Percentiles rank a stretch among this genome's conserved stretches.
phyloP scores from a whole-genome alignment of 2,797 vertebrate genomes.

The Neoniphon sammara region DNA sequence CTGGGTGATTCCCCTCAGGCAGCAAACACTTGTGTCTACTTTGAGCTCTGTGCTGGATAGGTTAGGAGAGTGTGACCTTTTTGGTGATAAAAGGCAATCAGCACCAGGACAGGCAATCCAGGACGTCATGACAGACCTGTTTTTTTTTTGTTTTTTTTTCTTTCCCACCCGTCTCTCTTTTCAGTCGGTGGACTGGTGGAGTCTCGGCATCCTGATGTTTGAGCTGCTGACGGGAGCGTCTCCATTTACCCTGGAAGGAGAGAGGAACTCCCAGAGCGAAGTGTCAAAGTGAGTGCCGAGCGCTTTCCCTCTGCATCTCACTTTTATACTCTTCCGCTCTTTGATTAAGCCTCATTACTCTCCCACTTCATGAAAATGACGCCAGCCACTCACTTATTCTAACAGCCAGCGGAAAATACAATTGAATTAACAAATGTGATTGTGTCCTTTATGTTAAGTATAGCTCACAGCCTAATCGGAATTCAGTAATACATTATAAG shows the following conservation, averaged over 20 bases:
- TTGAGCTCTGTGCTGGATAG: too few relatives aligned
- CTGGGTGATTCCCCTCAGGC: too few relatives aligned
- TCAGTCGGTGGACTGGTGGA: slow-evolving; percentile 96
- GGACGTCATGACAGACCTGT: background rate
- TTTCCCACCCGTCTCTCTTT: background rate
- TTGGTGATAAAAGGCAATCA: too few relatives aligned
- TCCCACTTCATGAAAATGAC: background rate
- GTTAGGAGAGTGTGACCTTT: too few relatives aligned
- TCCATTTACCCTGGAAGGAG: slow-evolving; percentile 93
- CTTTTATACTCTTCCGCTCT: background rate
- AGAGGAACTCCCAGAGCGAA: slow-evolving; percentile 93
- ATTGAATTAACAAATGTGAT: background rate
- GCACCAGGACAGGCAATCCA: background rate
- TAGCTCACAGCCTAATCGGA: slow-evolving; percentile 7
- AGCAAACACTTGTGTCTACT: too few relatives aligned
- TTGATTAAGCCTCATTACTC: background rate
- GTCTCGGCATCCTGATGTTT: slow-evolving; percentile 93
- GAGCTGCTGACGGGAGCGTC: slow-evolving; percentile 93
- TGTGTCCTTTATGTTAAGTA: background rate
- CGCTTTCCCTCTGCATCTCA: slow-evolving; percentile 5
- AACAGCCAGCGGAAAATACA: slow-evolving; percentile 5
- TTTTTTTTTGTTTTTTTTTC: background rate
- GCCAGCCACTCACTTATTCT: background rate
- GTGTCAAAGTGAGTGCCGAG: slow-evolving; percentile 88
- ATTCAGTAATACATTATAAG: slow-evolving; percentile 1